These are phyloP conservation scores for Nothura maculosa DNA, from an alignment of 2,797 vertebrate species.

Conservation along the genomic window DNA sequence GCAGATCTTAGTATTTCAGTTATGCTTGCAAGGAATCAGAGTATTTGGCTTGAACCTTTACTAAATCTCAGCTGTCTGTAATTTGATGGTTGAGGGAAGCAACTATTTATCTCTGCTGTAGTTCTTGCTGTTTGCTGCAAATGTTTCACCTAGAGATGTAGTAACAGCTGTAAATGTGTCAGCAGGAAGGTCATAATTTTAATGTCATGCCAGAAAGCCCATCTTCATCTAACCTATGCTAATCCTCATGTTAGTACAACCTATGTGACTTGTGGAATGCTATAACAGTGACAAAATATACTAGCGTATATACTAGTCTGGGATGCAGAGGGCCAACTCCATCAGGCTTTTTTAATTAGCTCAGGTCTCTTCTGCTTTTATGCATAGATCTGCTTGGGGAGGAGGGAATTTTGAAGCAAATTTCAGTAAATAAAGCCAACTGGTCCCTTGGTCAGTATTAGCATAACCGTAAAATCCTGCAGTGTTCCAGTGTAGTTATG, in stretches of 20 bases:
- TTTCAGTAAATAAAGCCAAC: slow-evolving; percentile 41
- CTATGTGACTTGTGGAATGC: background rate
- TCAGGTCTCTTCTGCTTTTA: slow-evolving; percentile 15
- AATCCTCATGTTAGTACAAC: background rate
- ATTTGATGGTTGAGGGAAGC: background rate
- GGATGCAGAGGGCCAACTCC: background rate
- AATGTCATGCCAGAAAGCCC: background rate
- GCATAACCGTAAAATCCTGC: slow-evolving; percentile 12
- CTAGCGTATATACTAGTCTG: background rate
- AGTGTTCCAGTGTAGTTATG: background rate
- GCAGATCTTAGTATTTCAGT: background rate
- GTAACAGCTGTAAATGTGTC: background rate
- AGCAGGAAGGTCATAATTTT: background rate
- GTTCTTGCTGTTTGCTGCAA: background rate
- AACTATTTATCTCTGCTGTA: background rate
- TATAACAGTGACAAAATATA: background rate
- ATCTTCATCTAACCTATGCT: background rate
- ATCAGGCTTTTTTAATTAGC: background rate
- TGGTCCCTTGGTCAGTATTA: slow-evolving; percentile 28
- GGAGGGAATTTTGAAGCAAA: background rate
- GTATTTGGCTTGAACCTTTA: background rate
- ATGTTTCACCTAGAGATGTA: background rate
- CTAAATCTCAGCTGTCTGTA: background rate
- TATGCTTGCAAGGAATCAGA: background rate
- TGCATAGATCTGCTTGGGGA: background rate